Evolutionary conservation across 92 coral and sea anemone species (phyloP).

Genomic region (Phenganax marumi): DNA sequence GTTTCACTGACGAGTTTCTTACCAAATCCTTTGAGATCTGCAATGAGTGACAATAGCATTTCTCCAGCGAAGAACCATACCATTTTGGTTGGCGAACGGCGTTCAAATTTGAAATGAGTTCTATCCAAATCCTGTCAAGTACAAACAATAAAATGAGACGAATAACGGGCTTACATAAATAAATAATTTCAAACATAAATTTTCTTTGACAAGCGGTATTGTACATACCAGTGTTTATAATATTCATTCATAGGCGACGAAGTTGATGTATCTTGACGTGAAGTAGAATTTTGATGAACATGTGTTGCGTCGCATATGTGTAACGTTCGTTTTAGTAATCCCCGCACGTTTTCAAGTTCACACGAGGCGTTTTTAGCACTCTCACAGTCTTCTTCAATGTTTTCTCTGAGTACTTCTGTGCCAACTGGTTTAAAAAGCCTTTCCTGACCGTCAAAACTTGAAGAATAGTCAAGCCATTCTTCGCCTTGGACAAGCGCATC

Average conservation of each 20-base stretch:
- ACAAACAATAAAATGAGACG: background rate
- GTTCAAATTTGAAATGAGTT: slow-evolving; percentile 18
- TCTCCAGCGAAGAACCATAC: slow-evolving; percentile 6
- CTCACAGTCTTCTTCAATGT: background rate
- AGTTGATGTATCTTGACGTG: background rate
- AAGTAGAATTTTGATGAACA: background rate
- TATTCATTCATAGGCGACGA: slow-evolving; percentile 6
- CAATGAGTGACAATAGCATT: background rate
- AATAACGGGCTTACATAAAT: background rate
- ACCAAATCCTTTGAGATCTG: slow-evolving; percentile 23
- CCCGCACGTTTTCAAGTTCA: slow-evolving; percentile 5
- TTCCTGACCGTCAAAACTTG: background rate
- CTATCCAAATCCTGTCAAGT: slow-evolving; percentile 29
- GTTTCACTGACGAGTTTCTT: background rate
- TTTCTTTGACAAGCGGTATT: background rate
- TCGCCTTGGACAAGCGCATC: slow-evolving; percentile 5
- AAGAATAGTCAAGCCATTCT: slow-evolving; percentile 45
- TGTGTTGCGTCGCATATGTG: slow-evolving; percentile 1
- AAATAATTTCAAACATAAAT: too few relatives aligned
- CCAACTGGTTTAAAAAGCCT: background rate
- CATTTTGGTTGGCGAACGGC: slow-evolving; percentile 37
- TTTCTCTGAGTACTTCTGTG: background rate
- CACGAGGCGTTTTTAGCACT: background rate
- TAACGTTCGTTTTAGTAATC: slow-evolving; percentile 7
- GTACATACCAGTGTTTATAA: slow-evolving; percentile 25